Percentiles rank a stretch among this genome's conserved stretches.
Evolutionary conservation across 2,888 invertebrate species (phyloP).

Genomic region (Lycocerus yunnanus): DNA sequence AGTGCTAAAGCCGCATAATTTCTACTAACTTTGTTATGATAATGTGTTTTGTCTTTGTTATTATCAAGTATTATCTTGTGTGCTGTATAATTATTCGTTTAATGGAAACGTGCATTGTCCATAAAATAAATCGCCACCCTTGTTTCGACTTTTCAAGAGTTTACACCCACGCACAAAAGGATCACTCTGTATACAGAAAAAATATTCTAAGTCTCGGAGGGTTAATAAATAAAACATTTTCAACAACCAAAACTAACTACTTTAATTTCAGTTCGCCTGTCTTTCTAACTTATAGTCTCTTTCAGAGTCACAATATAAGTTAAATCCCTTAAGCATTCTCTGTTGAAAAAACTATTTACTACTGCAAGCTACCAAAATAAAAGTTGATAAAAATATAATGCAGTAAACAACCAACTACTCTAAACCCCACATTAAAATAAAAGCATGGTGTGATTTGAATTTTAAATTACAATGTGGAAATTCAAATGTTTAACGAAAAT

Average conservation of each 20-base stretch:
- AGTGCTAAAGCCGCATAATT: slow-evolving; percentile 15
- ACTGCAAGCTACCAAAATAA: not conserved
- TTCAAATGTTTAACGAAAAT: not conserved
- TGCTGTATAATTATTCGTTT: slow-evolving; percentile 8
- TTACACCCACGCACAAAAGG: no score
- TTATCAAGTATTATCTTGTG: slow-evolving; percentile 8
- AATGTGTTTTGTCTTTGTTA: slow-evolving; percentile 21
- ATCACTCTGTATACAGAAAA: not conserved
- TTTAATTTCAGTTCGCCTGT: not conserved
- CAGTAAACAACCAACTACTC: not conserved
- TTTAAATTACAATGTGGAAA: not conserved
- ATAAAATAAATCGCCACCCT: slow-evolving; percentile 10
- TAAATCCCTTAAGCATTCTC: not conserved
- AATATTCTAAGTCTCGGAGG: not conserved
- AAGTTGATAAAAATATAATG: not conserved
- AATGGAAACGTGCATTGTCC: slow-evolving; percentile 9
- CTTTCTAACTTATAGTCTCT: not conserved
- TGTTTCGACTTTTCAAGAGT: not conserved
- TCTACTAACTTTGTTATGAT: slow-evolving; percentile 20
- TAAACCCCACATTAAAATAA: not conserved
- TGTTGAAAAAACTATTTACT: not conserved
- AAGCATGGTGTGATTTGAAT: not conserved
- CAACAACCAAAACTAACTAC: not conserved
- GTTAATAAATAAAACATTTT: not conserved
- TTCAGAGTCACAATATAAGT: not conserved